Conservation (phyloP, 2,888 invertebrate species). For the Cremastobaeus sp. region DNA sequence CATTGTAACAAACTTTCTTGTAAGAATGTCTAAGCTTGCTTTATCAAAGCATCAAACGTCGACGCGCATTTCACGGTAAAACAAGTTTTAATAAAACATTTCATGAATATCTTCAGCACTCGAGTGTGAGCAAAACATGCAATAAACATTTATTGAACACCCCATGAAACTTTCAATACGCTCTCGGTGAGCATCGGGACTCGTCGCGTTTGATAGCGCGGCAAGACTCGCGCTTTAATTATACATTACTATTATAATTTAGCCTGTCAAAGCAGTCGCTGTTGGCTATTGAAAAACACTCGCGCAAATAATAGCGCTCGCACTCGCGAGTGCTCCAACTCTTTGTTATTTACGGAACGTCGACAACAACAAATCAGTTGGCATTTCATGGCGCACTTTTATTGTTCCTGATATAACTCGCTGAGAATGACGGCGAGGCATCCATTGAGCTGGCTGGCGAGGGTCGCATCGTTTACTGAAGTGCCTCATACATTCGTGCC, state of each 20-base stretch:
- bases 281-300: constrained; percentile 36
- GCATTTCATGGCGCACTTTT: constrained; percentile 54
- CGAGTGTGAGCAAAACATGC: constrained; percentile 36
- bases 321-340: constrained; percentile 37
- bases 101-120: constrained; percentile 37
- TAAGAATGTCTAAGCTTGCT: constrained; percentile 42
- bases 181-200: constrained; percentile 11
- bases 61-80: constrained; percentile 36
- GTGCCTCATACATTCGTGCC: constrained; percentile 51
- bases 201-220: constrained; percentile 1
- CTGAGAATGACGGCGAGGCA: constrained; percentile 54
- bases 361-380: constrained; percentile 52
- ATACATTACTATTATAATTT: constrained; percentile 25
- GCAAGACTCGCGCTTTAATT: neutral
- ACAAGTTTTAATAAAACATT: constrained; percentile 52
- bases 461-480: constrained; percentile 58
- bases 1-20: constrained; percentile 53
- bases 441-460: constrained; percentile 56
- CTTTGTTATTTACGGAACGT: constrained; percentile 39
- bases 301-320: constrained; percentile 28
- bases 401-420: constrained; percentile 51
- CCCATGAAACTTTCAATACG: constrained; percentile 39
- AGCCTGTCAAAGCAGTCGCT: constrained; percentile 7
- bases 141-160: constrained; percentile 44
- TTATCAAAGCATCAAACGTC: constrained; percentile 47